Conservation (phyloP, 2,888 invertebrate species). For the Elgonia sp. region DNA sequence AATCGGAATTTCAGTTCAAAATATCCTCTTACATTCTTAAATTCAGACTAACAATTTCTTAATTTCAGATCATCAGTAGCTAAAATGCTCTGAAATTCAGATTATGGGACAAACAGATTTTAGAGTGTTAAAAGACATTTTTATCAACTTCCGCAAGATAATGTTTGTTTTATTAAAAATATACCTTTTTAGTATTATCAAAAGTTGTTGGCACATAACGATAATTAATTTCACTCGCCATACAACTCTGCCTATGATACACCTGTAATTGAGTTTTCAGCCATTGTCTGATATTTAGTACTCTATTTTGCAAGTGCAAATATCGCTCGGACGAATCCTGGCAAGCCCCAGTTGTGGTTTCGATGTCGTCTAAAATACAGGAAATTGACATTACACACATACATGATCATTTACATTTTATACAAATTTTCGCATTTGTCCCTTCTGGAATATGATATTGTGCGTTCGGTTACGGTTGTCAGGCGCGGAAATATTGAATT, state of each 20-base stretch:
- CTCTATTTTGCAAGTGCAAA: slow-evolving; percentile 50
- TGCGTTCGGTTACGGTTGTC: slow-evolving; percentile 58
- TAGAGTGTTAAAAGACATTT: too few species aligned
- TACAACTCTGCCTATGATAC: slow-evolving; percentile 55
- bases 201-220: slow-evolving; percentile 65
- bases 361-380: slow-evolving; percentile 50
- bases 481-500: slow-evolving; percentile 75
- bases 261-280: slow-evolving; percentile 65
- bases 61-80: too few species aligned
- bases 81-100: too few species aligned
- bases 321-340: slow-evolving; percentile 16
- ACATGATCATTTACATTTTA: not conserved
- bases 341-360: not conserved
- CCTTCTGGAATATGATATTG: slow-evolving; percentile 51
- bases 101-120: too few species aligned
- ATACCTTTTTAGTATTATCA: slow-evolving; percentile 55
- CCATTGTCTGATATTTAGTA: slow-evolving; percentile 68
- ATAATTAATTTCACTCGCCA: slow-evolving; percentile 64
- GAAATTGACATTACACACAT: slow-evolving; percentile 36
- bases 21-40: too few species aligned
- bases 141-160: too few species aligned
- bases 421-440: slow-evolving; percentile 51
- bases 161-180: too few species aligned
- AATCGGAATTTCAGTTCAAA: too few species aligned
- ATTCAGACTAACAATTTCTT: too few species aligned